Evolutionary conservation across 2,113 vertebrate species (phyloP).

Genomic region (Cisticola juncidis): DNA sequence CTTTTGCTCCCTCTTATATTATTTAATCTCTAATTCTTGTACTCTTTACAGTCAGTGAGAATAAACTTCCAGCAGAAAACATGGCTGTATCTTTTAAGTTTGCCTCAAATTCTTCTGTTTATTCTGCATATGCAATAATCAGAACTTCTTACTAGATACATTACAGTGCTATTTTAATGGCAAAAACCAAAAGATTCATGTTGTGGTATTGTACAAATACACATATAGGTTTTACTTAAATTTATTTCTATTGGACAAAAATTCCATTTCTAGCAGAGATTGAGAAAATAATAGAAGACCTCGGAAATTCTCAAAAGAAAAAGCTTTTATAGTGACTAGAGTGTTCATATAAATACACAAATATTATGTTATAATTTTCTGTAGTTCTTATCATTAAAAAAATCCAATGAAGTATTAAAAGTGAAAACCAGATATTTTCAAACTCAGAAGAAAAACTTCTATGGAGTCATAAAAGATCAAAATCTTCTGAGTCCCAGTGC

Average conservation of each 20-base stretch:
- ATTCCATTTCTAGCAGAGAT: not conserved
- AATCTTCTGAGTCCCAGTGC: not conserved
- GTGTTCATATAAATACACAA: not conserved
- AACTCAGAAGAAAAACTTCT: not conserved
- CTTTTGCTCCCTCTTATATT: not conserved
- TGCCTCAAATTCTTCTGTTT: not conserved
- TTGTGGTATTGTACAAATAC: not conserved
- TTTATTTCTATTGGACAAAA: not conserved
- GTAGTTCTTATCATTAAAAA: not conserved
- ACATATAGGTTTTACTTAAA: not conserved
- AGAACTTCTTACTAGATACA: not conserved
- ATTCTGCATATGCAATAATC: not conserved
- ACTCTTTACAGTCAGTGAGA: not conserved
- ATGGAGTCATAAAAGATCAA: not conserved
- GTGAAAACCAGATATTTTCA: constrained; percentile 5
- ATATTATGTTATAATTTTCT: not conserved
- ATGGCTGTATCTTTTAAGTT: not conserved
- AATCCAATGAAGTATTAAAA: not conserved
- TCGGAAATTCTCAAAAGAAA: not conserved
- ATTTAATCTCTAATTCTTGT: not conserved
- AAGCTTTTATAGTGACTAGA: not conserved
- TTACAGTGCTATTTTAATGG: not conserved
- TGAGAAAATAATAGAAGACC: not conserved
- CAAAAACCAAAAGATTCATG: not conserved
- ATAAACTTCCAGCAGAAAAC: not conserved